These are phyloP conservation scores for Ceramica pisi DNA, from an alignment of 2,888 invertebrate species.

Conservation along the genomic window DNA sequence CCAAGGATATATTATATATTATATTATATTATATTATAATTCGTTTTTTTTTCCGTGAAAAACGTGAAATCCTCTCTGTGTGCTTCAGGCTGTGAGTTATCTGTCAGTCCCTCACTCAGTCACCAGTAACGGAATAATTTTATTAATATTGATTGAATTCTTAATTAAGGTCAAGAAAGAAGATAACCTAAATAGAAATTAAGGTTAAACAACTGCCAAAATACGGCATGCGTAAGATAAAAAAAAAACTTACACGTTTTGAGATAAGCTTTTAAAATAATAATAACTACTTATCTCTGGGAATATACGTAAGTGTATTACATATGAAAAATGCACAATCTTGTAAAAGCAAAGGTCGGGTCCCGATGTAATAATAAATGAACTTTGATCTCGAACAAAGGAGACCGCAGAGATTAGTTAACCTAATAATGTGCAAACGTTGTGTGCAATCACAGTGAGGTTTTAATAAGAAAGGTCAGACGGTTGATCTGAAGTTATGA, in stretches of 20 bases:
- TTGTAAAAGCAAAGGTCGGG: conserved; percentile 8
- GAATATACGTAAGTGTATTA: not conserved
- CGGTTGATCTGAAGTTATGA: conserved; percentile 50
- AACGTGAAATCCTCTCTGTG: too few species aligned
- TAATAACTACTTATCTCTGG: conserved; percentile 16
- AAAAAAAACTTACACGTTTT: conserved; percentile 1
- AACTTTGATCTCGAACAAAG: conserved; percentile 44
- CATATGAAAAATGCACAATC: conserved; percentile 41
- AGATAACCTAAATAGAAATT: conserved; percentile 26
- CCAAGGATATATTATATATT: too few species aligned
- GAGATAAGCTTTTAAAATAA: conserved; percentile 2
- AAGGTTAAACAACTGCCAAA: conserved; percentile 5
- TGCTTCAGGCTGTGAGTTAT: too few species aligned
- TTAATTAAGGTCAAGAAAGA: conserved; percentile 5
- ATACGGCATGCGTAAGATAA: not conserved
- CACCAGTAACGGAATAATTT: too few species aligned
- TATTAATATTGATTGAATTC: not conserved
- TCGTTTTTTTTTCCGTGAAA: too few species aligned
- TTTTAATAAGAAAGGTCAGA: conserved; percentile 65
- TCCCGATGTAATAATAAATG: conserved; percentile 26
- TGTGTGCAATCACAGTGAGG: conserved; percentile 60
- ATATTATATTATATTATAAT: too few species aligned
- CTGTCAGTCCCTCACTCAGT: too few species aligned
- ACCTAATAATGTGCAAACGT: conserved; percentile 63
- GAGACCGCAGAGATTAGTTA: conserved; percentile 44